phyloP scores from a whole-genome alignment of 2,888 invertebrate species.

The Gnatocerus cornutus region DNA sequence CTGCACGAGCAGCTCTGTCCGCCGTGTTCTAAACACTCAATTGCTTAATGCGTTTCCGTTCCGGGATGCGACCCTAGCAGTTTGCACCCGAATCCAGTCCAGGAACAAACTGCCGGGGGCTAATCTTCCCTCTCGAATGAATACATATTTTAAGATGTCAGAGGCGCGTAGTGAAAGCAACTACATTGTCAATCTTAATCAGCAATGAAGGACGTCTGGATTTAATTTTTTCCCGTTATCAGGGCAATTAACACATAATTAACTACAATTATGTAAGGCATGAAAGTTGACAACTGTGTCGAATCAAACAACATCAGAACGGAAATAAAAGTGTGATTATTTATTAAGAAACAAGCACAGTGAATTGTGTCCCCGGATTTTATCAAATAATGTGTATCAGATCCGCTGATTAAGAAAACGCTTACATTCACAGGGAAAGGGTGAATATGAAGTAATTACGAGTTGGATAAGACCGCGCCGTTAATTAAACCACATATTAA shows the following conservation, averaged over 20 bases:
- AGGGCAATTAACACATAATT: conserved; percentile 11
- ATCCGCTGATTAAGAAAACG: neutral
- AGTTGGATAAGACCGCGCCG: too few relatives aligned
- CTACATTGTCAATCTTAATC: neutral
- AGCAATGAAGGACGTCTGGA: conserved; percentile 9
- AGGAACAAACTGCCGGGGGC: too few relatives aligned
- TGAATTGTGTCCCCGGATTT: conserved; percentile 15
- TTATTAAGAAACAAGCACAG: conserved; percentile 15
- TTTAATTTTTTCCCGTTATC: conserved; percentile 8
- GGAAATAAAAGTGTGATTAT: neutral
- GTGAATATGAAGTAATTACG: neutral
- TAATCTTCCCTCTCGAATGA: conserved; percentile 9
- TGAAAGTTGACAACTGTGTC: neutral
- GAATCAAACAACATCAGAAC: neutral
- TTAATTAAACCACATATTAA: too few relatives aligned
- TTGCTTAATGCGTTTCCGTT: conserved; percentile 32
- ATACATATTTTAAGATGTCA: conserved; percentile 39
- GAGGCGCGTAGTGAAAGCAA: conserved; percentile 9
- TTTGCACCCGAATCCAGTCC: too few relatives aligned
- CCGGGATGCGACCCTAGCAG: too few relatives aligned
- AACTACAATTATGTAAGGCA: conserved; percentile 8
- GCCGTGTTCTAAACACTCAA: conserved; percentile 79
- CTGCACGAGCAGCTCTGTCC: conserved; percentile 86
- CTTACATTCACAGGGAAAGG: conserved; percentile 29
- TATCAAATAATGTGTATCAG: neutral